Conservation (phyloP, 2,888 invertebrate species). For the Stictocephala bisonia region DNA sequence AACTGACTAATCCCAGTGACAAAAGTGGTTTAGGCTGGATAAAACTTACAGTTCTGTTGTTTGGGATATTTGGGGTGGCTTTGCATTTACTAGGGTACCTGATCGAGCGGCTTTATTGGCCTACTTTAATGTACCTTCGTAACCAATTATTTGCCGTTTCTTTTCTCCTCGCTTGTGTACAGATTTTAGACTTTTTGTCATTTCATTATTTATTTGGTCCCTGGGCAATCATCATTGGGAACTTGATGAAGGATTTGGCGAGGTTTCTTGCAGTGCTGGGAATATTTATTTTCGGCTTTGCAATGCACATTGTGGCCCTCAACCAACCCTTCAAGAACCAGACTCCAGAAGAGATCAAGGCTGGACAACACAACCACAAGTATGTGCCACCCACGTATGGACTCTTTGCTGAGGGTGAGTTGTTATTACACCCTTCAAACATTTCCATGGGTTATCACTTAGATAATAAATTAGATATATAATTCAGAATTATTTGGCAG, state of each 20-base stretch:
- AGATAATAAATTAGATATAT: too few relatives aligned
- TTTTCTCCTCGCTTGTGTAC: slow-evolving; percentile 95
- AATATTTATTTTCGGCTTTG: slow-evolving; percentile 99
- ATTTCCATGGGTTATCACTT: too few relatives aligned
- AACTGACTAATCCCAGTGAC: slow-evolving; percentile 97
- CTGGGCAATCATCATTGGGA: slow-evolving; percentile 99
- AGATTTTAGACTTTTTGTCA: slow-evolving; percentile 96
- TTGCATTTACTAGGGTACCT: slow-evolving; percentile 87
- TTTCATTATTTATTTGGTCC: slow-evolving; percentile 99
- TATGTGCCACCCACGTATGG: slow-evolving; percentile 59
- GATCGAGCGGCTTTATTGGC: slow-evolving; percentile 77
- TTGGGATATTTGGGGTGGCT: slow-evolving; percentile 91
- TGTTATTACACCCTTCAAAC: too few relatives aligned
- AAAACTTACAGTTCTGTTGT: slow-evolving; percentile 85
- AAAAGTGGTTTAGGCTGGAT: slow-evolving; percentile 97
- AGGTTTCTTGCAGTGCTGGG: slow-evolving; percentile 96
- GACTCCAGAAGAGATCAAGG: slow-evolving; percentile 71
- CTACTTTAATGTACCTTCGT: slow-evolving; percentile 90
- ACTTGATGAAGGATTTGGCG: slow-evolving; percentile 93
- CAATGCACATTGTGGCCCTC: slow-evolving; percentile 94
- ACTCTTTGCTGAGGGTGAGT: slow-evolving; percentile 82
- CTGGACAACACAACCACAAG: slow-evolving; percentile 56
- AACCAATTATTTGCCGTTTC: slow-evolving; percentile 98
- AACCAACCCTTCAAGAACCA: slow-evolving; percentile 92
- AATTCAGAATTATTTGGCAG: too few relatives aligned